These are phyloP conservation scores for Pseudorhombus dupliciocellatus DNA, from an alignment of 2,113 vertebrate species.

Conservation along the genomic window DNA sequence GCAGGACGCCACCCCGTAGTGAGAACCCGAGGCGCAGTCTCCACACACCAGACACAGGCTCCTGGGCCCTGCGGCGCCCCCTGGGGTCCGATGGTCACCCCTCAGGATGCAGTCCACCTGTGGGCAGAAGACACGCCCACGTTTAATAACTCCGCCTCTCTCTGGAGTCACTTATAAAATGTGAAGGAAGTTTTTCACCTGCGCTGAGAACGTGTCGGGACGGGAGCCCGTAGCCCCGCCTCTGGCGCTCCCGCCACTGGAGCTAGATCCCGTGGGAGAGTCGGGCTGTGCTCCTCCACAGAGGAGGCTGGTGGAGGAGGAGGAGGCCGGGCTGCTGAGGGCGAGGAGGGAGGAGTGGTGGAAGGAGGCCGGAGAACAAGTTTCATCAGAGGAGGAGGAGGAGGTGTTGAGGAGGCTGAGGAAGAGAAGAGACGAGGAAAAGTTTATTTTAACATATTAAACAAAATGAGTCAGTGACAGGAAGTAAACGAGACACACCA, in stretches of 20 bases:
- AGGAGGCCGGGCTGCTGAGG: slow-evolving; percentile 69
- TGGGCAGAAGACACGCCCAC: background rate
- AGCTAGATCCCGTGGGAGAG: slow-evolving; percentile 61
- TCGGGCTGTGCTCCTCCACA: slow-evolving; percentile 58
- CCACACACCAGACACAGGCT: slow-evolving; percentile 80
- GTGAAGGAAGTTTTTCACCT: slow-evolving; percentile 28
- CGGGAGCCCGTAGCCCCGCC: slow-evolving; percentile 9
- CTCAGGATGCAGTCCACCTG: slow-evolving; percentile 67
- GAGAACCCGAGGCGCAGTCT: slow-evolving; percentile 79
- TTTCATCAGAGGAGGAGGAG: slow-evolving; percentile 53
- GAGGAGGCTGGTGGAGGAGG: slow-evolving; percentile 66
- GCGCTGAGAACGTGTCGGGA: slow-evolving; percentile 38
- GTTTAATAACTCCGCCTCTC: no score
- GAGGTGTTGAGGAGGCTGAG: slow-evolving; percentile 60
- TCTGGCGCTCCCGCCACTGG: slow-evolving; percentile 52
- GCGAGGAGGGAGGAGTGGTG: slow-evolving; percentile 67
- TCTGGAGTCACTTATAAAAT: no score
- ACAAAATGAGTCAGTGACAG: background rate
- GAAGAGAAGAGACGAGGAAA: slow-evolving; percentile 12
- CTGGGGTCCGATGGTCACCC: slow-evolving; percentile 49
- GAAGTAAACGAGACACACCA: no score
- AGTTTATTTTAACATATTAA: background rate
- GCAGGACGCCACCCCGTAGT: slow-evolving; percentile 74
- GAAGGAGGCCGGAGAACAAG: slow-evolving; percentile 55
- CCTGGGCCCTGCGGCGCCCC: slow-evolving; percentile 46